Evolutionary conservation across 2,113 vertebrate genomes (phyloP).

Genomic region (Prochilodus magdalenae): DNA sequence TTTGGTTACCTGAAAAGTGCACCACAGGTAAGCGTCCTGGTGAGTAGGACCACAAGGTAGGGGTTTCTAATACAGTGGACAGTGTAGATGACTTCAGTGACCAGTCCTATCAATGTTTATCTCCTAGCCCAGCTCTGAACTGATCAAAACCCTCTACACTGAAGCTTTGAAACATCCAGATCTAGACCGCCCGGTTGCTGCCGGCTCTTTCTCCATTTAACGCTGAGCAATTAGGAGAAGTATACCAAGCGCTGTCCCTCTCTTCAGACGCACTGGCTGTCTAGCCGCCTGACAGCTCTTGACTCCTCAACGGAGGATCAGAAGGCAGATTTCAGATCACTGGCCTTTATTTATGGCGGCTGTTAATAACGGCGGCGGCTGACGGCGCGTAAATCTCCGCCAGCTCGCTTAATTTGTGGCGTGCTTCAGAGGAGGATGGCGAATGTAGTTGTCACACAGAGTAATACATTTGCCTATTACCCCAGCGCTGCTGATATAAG

Average conservation of each 20-base stretch:
- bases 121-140: background rate
- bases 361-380: slow-evolving; percentile 57
- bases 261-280: slow-evolving; percentile 31
- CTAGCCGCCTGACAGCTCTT: slow-evolving; percentile 35
- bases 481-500: slow-evolving; percentile 50
- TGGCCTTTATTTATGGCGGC: slow-evolving; percentile 60
- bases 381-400: slow-evolving; percentile 59
- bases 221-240: slow-evolving; percentile 44
- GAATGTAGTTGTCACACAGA: slow-evolving; percentile 63
- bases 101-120: background rate
- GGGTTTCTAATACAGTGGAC: background rate
- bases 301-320: slow-evolving; percentile 58
- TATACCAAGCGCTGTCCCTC: slow-evolving; percentile 15
- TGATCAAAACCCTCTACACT: background rate
- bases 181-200: background rate
- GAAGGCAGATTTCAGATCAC: slow-evolving; percentile 34
- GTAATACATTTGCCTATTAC: slow-evolving; percentile 57
- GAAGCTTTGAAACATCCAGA: background rate
- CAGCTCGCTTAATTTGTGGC: slow-evolving; percentile 62
- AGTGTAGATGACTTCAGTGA: background rate
- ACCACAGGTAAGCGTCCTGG: too few species aligned
- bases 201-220: background rate
- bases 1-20: too few species aligned
- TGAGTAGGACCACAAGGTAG: background rate
- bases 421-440: slow-evolving; percentile 56